Percentiles rank a stretch among this genome's conserved stretches.
phyloP scores from a whole-genome alignment of 2,888 invertebrate species.

The Julus scandinavius region DNA sequence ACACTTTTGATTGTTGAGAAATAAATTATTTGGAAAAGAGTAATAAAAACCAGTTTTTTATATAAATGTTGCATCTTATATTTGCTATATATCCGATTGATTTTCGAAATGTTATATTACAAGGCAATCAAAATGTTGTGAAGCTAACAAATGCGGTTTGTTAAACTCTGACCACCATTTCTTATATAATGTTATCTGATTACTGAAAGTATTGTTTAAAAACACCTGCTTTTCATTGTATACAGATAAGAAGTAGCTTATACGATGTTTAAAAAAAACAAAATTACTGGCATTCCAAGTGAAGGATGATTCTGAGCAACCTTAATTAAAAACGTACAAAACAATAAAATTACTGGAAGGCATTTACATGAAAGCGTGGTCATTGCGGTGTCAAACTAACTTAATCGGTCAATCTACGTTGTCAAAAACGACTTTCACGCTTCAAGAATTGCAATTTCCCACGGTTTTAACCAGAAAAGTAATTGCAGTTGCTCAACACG shows the following conservation, averaged over 20 bases:
- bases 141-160: no score
- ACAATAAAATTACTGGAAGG: background rate
- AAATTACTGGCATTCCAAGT: background rate
- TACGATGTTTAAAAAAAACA: background rate
- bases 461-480: slow-evolving; percentile 10
- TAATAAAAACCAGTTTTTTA: no score
- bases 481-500: background rate
- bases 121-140: no score
- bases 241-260: background rate
- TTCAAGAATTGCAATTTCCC: background rate
- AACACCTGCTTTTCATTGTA: background rate
- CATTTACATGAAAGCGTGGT: slow-evolving; percentile 30
- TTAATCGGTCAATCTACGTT: background rate
- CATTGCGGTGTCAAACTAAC: slow-evolving; percentile 1
- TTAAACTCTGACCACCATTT: no score
- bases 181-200: background rate
- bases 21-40: no score
- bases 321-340: background rate
- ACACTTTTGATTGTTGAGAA: no score
- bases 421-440: slow-evolving; percentile 8
- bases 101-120: no score
- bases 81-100: no score
- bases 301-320: background rate
- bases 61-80: no score
- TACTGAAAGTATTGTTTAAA: background rate